These are phyloP conservation scores for Aurelia sp. DNA, from an alignment of 30 jellyfish, hydroid and myxozoan species.

Conservation along the genomic window DNA sequence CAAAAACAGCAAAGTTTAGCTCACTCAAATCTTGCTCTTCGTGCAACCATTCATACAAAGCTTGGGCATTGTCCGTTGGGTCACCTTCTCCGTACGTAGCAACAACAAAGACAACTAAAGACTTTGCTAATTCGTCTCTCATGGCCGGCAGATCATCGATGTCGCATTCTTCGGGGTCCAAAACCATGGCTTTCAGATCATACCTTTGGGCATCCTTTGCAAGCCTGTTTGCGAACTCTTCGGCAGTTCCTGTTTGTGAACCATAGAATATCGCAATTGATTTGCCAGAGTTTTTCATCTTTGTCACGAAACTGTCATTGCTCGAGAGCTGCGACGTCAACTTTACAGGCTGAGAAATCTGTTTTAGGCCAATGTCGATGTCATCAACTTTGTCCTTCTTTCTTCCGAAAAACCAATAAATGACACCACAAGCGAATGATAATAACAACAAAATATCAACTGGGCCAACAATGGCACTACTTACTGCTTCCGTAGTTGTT, in stretches of 20 bases:
- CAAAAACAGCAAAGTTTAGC: slow-evolving; percentile 88
- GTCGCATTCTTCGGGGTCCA: slow-evolving; percentile 98
- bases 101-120: slow-evolving; percentile 77
- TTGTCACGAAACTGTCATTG: slow-evolving; percentile 64
- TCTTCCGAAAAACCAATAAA: slow-evolving; percentile 67
- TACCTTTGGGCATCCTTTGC: slow-evolving; percentile 90
- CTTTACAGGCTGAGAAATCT: slow-evolving; percentile 21
- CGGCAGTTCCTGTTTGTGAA: slow-evolving; percentile 99
- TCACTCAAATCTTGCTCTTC: slow-evolving; percentile 86
- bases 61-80: slow-evolving; percentile 98
- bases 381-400: slow-evolving; percentile 14
- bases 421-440: slow-evolving; percentile 56
- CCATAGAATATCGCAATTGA: slow-evolving; percentile 93
- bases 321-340: slow-evolving; percentile 24
- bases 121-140: slow-evolving; percentile 67
- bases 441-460: slow-evolving; percentile 60
- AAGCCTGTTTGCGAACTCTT: slow-evolving; percentile 88
- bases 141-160: slow-evolving; percentile 67
- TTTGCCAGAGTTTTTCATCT: slow-evolving; percentile 86
- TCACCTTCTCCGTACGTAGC: slow-evolving; percentile 99
- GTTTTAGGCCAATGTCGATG: slow-evolving; percentile 67
- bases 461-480: slow-evolving; percentile 67
- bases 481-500: background rate
- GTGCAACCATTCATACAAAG: slow-evolving; percentile 89
- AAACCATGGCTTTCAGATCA: slow-evolving; percentile 82